Percentiles rank a stretch among this genome's conserved stretches.
These are phyloP conservation scores for Merodon equestris DNA, from an alignment of 2,888 invertebrate genomes.

Conservation along the genomic window DNA sequence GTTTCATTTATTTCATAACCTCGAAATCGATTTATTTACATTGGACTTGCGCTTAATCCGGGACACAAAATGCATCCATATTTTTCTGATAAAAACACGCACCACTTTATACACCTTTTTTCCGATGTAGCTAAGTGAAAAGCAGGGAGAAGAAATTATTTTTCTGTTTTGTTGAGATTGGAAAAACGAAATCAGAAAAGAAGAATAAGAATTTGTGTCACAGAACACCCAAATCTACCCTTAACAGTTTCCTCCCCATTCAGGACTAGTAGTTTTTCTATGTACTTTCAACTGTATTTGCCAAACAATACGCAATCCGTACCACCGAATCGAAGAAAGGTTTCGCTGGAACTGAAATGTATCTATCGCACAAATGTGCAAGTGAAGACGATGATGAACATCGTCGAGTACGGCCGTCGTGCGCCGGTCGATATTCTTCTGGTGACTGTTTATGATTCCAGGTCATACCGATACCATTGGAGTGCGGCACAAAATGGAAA, in stretches of 20 bases:
- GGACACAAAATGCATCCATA: not conserved
- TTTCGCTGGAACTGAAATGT: conserved; percentile 61
- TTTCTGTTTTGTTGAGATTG: conserved; percentile 42
- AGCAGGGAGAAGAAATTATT: conserved; percentile 47
- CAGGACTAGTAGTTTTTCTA: conserved; percentile 14
- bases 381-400: conserved; percentile 26
- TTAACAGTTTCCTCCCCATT: conserved; percentile 38
- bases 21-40: conserved; percentile 67
- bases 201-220: conserved; percentile 51
- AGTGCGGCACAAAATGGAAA: not conserved
- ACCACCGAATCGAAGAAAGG: conserved; percentile 49
- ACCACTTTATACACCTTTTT: conserved; percentile 50
- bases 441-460: conserved; percentile 41
- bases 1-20: conserved; percentile 47
- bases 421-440: conserved; percentile 63
- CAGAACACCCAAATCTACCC: conserved; percentile 52
- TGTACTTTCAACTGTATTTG: conserved; percentile 10
- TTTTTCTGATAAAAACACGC: conserved; percentile 7
- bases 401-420: conserved; percentile 15
- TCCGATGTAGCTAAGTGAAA: conserved; percentile 32
- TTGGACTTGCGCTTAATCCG: conserved; percentile 65
- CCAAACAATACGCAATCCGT: conserved; percentile 3
- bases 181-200: conserved; percentile 1
- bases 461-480: conserved; percentile 21
- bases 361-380: conserved; percentile 55